A percentile compares a stretch with the other conserved stretches of the same genome.
Evolutionary conservation across 2,888 invertebrate species (phyloP).

Genomic region (Magallana nippona): DNA sequence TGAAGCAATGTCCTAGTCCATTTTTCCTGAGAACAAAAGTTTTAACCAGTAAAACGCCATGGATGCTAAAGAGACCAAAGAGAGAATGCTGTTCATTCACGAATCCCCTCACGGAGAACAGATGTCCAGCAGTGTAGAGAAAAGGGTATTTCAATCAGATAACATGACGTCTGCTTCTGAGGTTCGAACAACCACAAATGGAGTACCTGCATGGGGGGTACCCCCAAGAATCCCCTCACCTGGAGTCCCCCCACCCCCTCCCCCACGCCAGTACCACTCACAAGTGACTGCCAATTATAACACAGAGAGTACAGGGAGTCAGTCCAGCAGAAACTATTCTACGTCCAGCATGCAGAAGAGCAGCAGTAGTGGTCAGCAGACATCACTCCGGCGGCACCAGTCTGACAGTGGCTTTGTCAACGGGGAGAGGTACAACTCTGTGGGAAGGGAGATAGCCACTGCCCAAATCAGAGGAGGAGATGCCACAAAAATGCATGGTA

Average conservation of each 20-base stretch:
- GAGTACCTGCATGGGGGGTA: constrained; percentile 20
- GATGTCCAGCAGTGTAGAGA: constrained; percentile 40
- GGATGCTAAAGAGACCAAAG: constrained; percentile 41
- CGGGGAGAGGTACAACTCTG: constrained; percentile 24
- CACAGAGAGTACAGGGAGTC: background rate
- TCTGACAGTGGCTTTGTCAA: constrained; percentile 39
- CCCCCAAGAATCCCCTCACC: constrained; percentile 32
- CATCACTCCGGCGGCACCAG: constrained; percentile 34
- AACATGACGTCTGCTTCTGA: constrained; percentile 43
- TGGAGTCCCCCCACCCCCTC: constrained; percentile 37
- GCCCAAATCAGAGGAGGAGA: constrained; percentile 45
- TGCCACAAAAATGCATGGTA: constrained; percentile 32
- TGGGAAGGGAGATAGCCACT: constrained; percentile 41
- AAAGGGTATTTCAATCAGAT: constrained; percentile 28
- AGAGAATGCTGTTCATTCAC: constrained; percentile 42
- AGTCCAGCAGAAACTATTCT: constrained; percentile 5
- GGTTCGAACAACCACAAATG: constrained; percentile 38
- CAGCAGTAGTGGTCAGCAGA: constrained; percentile 35
- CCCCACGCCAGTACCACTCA: constrained; percentile 39
- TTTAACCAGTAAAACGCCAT: constrained; percentile 1
- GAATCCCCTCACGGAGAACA: constrained; percentile 39
- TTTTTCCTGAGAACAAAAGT: background rate
- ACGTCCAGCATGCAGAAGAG: constrained; percentile 18
- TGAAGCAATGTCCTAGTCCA: background rate
- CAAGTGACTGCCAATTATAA: constrained; percentile 49